phyloP scores from a whole-genome alignment of 2,797 vertebrate genomes.

The Neopelma chrysocephalum region DNA sequence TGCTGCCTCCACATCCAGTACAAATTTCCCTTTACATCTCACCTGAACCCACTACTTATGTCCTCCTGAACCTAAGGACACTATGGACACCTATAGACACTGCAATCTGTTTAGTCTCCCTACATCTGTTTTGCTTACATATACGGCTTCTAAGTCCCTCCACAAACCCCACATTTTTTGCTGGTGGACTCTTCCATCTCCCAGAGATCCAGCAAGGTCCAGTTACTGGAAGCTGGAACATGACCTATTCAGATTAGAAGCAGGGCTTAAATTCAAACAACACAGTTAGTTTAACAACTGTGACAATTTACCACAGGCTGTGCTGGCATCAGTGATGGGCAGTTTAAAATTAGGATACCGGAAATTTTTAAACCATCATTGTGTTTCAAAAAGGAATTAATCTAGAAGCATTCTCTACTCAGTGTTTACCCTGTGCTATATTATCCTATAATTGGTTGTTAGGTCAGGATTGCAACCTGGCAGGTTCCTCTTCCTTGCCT shows the following conservation, averaged over 20 bases:
- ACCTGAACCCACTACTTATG: neutral
- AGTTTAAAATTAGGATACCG: neutral
- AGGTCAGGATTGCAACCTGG: constrained; percentile 34
- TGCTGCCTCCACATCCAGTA: neutral
- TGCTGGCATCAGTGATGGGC: neutral
- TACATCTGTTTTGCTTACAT: accelerated
- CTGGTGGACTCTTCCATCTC: neutral
- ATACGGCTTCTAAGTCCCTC: neutral
- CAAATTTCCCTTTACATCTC: neutral
- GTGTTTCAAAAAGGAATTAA: neutral
- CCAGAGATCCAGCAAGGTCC: neutral
- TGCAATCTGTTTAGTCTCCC: neutral
- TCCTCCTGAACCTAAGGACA: neutral
- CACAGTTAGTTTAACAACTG: neutral
- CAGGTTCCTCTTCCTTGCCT: constrained; percentile 30
- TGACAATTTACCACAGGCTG: neutral
- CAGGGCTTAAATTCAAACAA: neutral
- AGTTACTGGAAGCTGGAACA: neutral
- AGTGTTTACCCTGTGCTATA: neutral
- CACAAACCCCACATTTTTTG: neutral
- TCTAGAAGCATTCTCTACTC: neutral
- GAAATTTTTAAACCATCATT: neutral
- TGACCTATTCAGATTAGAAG: neutral
- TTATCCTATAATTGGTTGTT: constrained; percentile 16
- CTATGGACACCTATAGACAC: too few relatives aligned